Evolutionary conservation across 2,888 invertebrate species (phyloP), one percentile per base, ranked within the genome.

Genomic region (Zhengitettix transpicula): DNA sequence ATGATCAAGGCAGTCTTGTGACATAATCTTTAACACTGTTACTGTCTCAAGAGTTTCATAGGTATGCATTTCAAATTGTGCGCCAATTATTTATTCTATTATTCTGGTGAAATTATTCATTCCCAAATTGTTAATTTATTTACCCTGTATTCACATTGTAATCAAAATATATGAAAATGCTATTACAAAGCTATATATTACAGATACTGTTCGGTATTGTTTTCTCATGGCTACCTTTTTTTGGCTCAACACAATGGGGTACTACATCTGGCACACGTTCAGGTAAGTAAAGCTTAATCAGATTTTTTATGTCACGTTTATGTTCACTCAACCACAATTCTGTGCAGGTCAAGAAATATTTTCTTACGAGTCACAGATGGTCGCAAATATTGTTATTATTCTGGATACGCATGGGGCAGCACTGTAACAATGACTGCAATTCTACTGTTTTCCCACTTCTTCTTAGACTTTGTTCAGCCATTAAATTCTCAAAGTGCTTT

Each of bases 241-340:
- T 69, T 91, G 91, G 91, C 74, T 91, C 5, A 90, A 87, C 66
- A 87, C 88, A 69, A 79, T 89, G 63, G 90, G 89, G 57, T 91
- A 87, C 70, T 90, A 90, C 70, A 85, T 90, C 63, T 91, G 90
- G 90, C 88, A 85, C 71, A 90, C 89, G 1, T 90, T 91, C 69
- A 84, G 81, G 84, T 84, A 74, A 75, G 77, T 67, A 16, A n/a
- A 16, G 28, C 28, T 53, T 16, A 11, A 28, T 16, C 11, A 15
- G 1, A 53, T 53, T 53, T 28, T 28, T 28, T 28, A 28, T 28
- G 2, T 5, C 2, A 7, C 7, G 28, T 28, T 5, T 28, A 28
- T 28, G 28, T 5, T 28, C 28, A 2, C 7, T 28, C 28, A 53
- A 28, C 15, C 16, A n/a, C 56, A 40, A 64, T 58, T 56, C 12